Evolutionary conservation across 2,113 vertebrate genomes (phyloP), one percentile per base, ranked within the genome.

Genomic region (Promerops cafer): DNA sequence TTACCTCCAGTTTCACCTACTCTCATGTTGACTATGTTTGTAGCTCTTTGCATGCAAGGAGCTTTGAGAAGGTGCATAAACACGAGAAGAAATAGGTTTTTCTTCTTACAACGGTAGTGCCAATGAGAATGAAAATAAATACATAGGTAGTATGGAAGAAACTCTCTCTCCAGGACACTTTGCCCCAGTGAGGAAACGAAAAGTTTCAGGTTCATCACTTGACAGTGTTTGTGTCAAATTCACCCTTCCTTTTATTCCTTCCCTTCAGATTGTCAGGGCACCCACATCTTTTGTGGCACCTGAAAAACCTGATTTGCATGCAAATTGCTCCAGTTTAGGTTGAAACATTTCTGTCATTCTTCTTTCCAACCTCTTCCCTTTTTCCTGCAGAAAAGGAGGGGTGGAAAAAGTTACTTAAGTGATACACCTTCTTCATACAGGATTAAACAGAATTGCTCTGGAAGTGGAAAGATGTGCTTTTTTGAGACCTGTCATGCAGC

Each of bases 221-320:
- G 42, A 42, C 7, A 23, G 40, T 39, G 63, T 88, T 75, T 89
- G 37, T 83, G 81, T 84, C 92, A 89, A 79, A 96, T 88, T 91
- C 80, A 63, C 75, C 39, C n/a, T 85, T 79, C 40, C 5, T 87
- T 87, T 68, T 83, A 90, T 96, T 93, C 63, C 68, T 78, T 94
- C 70, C 52, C 80, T 93, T 88, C 87, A 90, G 77, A 74, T 93
- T 96, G 96, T 83, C 94, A 95, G 79, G 31, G 87, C 96, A 96
- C 79, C 90, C 90, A 93, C 83, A 83, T 92, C 86, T 94, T 95
- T 75, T 86, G 64, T 89, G 54, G 92, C 94, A 98, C 96, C 97
- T 97, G 97, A 96, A 93, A 97, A 97, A 96, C 74, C 93, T 94
- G 83, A 97, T 98, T 98, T 97, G 88, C 89, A 97, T 97, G 93